Conservation (phyloP, 1,140 invertebrate species). For the Apis laboriosa region DNA sequence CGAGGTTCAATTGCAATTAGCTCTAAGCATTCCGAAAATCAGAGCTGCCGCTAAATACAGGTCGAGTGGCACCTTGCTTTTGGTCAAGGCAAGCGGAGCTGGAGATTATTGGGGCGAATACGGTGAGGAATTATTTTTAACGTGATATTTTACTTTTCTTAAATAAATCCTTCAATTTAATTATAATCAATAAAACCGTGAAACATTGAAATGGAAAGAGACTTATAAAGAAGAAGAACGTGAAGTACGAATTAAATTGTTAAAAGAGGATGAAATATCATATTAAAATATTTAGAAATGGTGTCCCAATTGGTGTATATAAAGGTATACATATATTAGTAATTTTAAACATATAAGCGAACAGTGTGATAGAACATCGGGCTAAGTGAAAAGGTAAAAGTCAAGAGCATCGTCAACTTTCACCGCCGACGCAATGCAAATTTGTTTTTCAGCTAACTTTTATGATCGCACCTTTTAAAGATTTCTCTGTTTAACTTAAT, state of each 20-base stretch:
- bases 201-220: too few relatives aligned
- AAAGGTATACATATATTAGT: too few relatives aligned
- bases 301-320: too few relatives aligned
- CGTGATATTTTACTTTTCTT: too few relatives aligned
- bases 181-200: too few relatives aligned
- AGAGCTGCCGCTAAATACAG: constrained; percentile 88
- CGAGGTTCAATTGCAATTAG: constrained; percentile 89
- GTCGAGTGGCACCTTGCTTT: constrained; percentile 88
- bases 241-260: too few relatives aligned
- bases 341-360: background rate
- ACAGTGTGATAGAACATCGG: background rate
- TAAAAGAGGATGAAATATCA: too few relatives aligned
- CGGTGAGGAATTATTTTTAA: constrained; percentile 80
- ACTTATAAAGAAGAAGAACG: too few relatives aligned
- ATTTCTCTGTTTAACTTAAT: too few relatives aligned
- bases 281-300: background rate
- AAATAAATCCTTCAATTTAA: too few relatives aligned
- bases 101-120: constrained; percentile 94
- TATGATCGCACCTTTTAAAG: too few relatives aligned
- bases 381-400: constrained; percentile 48
- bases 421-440: constrained; percentile 41
- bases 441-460: constrained; percentile 21
- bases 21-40: constrained; percentile 88
- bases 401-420: constrained; percentile 41
- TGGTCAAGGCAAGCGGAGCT: constrained; percentile 89